Percentiles rank a stretch among this genome's conserved stretches.
Evolutionary conservation across 2,797 vertebrate genomes (phyloP).

Genomic region (Semotilus atromaculatus): DNA sequence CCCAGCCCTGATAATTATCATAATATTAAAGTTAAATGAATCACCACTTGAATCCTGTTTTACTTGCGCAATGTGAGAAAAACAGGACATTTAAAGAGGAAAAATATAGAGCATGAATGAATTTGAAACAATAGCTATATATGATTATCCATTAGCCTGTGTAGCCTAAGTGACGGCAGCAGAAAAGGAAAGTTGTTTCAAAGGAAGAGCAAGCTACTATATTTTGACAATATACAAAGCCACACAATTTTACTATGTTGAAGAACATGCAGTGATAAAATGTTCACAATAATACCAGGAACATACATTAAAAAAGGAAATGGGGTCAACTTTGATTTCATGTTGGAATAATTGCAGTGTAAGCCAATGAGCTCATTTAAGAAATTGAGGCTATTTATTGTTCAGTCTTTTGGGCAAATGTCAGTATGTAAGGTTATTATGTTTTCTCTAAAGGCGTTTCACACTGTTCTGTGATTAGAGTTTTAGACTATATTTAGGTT

Average conservation of each 20-base stretch:
- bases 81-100: not conserved
- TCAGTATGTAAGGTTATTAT: not conserved
- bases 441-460: not conserved
- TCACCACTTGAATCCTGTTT: not conserved
- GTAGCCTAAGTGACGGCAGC: not conserved
- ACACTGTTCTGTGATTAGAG: constrained; percentile 25
- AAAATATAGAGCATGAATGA: not conserved
- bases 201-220: not conserved
- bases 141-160: not conserved
- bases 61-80: not conserved
- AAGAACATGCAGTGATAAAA: not conserved
- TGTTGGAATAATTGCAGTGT: not conserved
- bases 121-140: not conserved
- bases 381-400: constrained; percentile 56
- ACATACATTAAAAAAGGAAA: not conserved
- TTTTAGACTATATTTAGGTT: constrained; percentile 28
- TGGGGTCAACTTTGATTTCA: not conserved
- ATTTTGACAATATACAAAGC: not conserved
- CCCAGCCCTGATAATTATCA: not conserved
- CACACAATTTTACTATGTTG: not conserved
- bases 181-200: not conserved
- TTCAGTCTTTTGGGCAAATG: constrained; percentile 9
- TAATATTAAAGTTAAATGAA: not conserved
- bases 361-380: not conserved
- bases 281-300: not conserved